These are phyloP conservation scores for Amphiduros pacificus DNA, from an alignment of 2,888 invertebrate species.

Conservation along the genomic window DNA sequence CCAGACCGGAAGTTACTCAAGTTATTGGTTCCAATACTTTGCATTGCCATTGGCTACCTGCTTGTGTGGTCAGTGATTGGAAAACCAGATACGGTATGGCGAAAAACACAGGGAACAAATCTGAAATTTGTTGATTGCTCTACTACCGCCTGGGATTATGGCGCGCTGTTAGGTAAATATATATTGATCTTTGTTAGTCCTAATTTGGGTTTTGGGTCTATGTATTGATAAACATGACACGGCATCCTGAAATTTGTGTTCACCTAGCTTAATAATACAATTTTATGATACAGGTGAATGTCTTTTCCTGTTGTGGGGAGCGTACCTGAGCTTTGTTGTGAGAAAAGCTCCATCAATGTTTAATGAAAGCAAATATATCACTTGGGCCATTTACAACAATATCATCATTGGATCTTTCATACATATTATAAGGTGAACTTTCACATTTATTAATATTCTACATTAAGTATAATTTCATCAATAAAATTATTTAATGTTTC, in stretches of 20 bases:
- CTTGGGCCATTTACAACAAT: conserved; percentile 92
- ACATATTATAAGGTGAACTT: conserved; percentile 92
- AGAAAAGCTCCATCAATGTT: conserved; percentile 86
- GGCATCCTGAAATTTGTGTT: too few relatives aligned
- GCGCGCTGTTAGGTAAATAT: conserved; percentile 76
- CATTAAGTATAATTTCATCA: too few relatives aligned
- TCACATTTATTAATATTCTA: too few relatives aligned
- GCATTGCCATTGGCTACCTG: conserved; percentile 85
- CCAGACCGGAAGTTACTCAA: conserved; percentile 90
- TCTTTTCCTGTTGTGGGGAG: conserved; percentile 59
- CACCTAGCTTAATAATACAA: too few relatives aligned
- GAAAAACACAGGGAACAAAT: conserved; percentile 63
- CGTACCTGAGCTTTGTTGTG: conserved; percentile 61
- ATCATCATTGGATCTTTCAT: conserved; percentile 88
- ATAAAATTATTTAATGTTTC: too few relatives aligned
- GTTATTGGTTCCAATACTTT: conserved; percentile 89
- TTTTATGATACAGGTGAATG: conserved; percentile 58
- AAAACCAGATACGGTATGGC: conserved; percentile 31
- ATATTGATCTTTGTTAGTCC: not conserved
- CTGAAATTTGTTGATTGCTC: conserved; percentile 86
- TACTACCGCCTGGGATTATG: conserved; percentile 94
- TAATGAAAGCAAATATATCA: conserved; percentile 91
- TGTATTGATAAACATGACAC: too few relatives aligned
- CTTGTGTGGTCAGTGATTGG: conserved; percentile 81
- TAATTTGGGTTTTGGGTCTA: too few relatives aligned